phyloP scores from a whole-genome alignment of 2,113 vertebrate genomes.

The Saguinus imperator region DNA sequence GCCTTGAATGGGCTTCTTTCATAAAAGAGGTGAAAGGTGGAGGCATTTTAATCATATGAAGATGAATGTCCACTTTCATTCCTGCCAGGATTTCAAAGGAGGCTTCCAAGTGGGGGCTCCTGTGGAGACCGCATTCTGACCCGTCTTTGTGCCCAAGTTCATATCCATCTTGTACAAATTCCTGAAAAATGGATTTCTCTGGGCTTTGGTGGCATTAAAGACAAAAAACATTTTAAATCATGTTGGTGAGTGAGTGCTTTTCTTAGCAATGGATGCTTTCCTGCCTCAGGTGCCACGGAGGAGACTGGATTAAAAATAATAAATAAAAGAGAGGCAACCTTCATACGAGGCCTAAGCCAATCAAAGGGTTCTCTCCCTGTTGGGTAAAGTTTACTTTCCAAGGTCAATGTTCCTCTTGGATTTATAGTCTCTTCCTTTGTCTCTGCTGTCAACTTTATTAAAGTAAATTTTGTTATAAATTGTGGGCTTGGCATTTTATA shows the following conservation, averaged over 20 bases:
- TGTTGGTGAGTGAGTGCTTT: conserved; percentile 43
- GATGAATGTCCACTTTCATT: conserved; percentile 74
- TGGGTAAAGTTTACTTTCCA: background rate
- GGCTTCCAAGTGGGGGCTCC: conserved; percentile 28
- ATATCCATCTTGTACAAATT: conserved; percentile 46
- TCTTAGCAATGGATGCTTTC: conserved; percentile 55
- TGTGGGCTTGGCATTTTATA: background rate
- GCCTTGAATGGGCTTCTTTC: conserved; percentile 75
- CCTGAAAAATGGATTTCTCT: conserved; percentile 64
- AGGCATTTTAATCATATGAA: conserved; percentile 72
- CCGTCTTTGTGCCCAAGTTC: conserved; percentile 46
- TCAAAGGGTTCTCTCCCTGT: background rate
- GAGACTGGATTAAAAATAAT: conserved; percentile 57
- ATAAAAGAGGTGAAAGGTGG: conserved; percentile 71
- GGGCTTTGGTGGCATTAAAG: conserved; percentile 32
- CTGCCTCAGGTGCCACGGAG: conserved; percentile 48
- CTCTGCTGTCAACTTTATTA: conserved; percentile 24
- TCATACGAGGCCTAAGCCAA: background rate
- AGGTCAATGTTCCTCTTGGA: background rate
- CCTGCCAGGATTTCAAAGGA: conserved; percentile 64
- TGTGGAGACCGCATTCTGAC: conserved; percentile 39
- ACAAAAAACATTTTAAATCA: conserved; percentile 69
- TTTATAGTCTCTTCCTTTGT: conserved; percentile 49
- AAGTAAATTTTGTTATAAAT: conserved; percentile 33
- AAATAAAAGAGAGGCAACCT: conserved; percentile 5